Conservation (phyloP, 2,888 invertebrate genomes). For the Pheosia gnoma region DNA sequence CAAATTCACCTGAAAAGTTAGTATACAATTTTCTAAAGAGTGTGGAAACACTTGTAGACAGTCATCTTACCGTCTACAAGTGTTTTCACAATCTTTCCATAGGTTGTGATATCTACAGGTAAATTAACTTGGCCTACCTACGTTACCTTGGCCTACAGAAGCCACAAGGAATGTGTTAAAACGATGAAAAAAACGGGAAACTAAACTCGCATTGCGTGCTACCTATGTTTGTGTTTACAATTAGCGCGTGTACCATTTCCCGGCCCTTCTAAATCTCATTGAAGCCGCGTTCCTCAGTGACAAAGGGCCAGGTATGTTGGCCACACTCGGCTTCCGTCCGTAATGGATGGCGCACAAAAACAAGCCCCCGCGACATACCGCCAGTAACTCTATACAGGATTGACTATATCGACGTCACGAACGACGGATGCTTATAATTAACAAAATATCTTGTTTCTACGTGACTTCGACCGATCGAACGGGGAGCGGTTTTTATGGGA, state of each 20-base stretch:
- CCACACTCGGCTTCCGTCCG: conserved; percentile 58
- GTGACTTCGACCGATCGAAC: conserved; percentile 28
- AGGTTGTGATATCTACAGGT: no score
- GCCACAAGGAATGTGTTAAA: conserved; percentile 17
- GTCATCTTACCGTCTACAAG: no score
- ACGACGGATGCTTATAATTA: conserved; percentile 49
- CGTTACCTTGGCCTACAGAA: conserved; percentile 2
- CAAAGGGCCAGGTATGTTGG: conserved; percentile 45
- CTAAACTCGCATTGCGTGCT: conserved; percentile 46
- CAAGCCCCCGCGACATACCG: conserved; percentile 51
- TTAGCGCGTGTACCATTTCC: conserved; percentile 67
- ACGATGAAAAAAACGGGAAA: conserved; percentile 51
- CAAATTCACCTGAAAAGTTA: no score
- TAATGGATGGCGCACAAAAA: conserved; percentile 63
- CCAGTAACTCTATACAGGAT: conserved; percentile 37
- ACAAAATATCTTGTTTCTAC: conserved; percentile 43
- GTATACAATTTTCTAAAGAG: no score
- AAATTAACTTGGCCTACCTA: not conserved
- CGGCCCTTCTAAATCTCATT: conserved; percentile 59
- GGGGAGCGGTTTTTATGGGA: conserved; percentile 24
- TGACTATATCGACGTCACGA: conserved; percentile 47
- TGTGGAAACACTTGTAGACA: no score
- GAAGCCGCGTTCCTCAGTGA: conserved; percentile 48
- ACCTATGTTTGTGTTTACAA: conserved; percentile 54
- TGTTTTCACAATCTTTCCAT: no score